Evolutionary conservation across 2,113 vertebrate species (phyloP).

Genomic region (Python bivittatus): DNA sequence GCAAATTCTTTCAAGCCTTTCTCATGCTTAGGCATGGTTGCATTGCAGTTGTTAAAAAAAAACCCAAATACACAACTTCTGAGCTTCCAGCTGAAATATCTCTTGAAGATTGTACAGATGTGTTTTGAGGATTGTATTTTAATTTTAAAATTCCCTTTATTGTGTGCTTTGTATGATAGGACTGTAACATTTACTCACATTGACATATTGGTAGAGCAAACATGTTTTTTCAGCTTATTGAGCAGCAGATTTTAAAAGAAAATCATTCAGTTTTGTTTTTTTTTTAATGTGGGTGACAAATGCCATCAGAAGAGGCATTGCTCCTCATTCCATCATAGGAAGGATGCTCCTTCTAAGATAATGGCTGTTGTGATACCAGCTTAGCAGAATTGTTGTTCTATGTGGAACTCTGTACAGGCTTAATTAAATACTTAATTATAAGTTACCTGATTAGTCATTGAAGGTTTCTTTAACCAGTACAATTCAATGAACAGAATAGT

Average conservation of each 20-base stretch:
- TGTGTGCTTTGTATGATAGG: not conserved
- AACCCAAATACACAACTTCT: not conserved
- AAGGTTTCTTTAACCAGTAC: conserved; percentile 2
- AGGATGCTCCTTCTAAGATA: not conserved
- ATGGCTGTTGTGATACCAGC: not conserved
- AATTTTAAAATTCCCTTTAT: not conserved
- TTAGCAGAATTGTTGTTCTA: not conserved
- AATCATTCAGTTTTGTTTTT: too few species aligned
- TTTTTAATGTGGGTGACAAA: too few species aligned
- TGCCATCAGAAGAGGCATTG: not conserved
- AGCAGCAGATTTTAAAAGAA: not conserved
- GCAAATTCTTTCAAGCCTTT: not conserved
- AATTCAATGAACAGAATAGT: not conserved
- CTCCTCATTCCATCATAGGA: not conserved
- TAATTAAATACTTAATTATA: not conserved
- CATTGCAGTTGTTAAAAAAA: not conserved
- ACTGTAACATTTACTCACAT: not conserved
- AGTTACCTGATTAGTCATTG: not conserved
- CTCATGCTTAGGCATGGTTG: not conserved
- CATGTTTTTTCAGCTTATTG: not conserved
- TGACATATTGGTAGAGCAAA: not conserved
- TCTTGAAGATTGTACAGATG: not conserved
- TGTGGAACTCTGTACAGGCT: not conserved
- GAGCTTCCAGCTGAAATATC: not conserved
- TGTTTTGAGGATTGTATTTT: not conserved